Evolutionary conservation across 2,888 invertebrate species (phyloP), one percentile per base, ranked within the genome.

Genomic region (Xestobium rufovillosum): DNA sequence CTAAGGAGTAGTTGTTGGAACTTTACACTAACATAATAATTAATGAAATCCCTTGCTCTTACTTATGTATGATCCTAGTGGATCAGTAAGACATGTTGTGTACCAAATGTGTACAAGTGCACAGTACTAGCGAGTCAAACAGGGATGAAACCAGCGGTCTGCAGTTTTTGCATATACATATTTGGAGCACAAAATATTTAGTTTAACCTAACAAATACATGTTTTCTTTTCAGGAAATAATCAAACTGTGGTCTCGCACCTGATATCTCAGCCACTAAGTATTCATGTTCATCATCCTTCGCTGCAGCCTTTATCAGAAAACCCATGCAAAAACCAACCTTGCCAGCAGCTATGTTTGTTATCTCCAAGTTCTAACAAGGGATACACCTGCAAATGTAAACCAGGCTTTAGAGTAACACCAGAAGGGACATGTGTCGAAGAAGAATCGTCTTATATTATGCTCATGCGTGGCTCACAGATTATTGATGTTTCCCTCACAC

Each of bases 271-370:
- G 65, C 96, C 96, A 0, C 71, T 96, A 3, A 94, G 94, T 4
- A 89, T 98, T 43, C 91, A 91, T 56, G 92, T 95, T 0, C 89
- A 92, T 52, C 97, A 97, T 65, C 89, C 92, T 0, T 87, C 91
- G 0, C 69, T 96, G 31, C 98, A 98, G 63, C 95, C 95, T 0
- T 67, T 74, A 41, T 71, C 77, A 10, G 65, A 73, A 0, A 82
- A 83, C 45, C 92, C 95, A 0, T 97, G 97, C 63, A 69, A 63
- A 9, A 71, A 71, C 25, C 69, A 76, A 0, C 70, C 73, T 0
- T 98, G 97, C 57, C 83, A 84, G 50, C 96, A 98, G 57, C 70
- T 97, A 3, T 98, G 97, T 60, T 69, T 98, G 14, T 70, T 97
- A 1, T 91, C 92, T 33, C 91, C 91, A 0, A 75, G 76, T 34